Percentiles rank a stretch among this genome's conserved stretches.
Evolutionary conservation across 2,113 vertebrate species (phyloP).

Genomic region (Pseudorhombus dupliciocellatus): DNA sequence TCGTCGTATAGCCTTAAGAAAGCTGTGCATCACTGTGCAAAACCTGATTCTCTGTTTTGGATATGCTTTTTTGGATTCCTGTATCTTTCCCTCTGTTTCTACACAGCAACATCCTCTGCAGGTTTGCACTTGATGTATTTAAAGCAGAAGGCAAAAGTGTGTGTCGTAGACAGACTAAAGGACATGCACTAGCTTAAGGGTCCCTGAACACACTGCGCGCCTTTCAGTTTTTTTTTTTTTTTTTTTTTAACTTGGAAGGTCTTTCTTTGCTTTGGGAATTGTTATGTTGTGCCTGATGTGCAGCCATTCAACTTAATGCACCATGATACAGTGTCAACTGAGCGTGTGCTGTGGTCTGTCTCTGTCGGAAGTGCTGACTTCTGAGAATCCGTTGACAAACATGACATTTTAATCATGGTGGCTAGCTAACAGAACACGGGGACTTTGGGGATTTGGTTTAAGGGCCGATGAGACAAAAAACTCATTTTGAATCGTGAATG

Average conservation of each 20-base stretch:
- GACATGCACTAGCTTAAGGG: neutral
- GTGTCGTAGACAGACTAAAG: neutral
- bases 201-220: slow-evolving; percentile 32
- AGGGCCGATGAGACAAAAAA: slow-evolving; percentile 26
- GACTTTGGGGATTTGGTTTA: slow-evolving; percentile 21
- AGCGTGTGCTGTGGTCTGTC: slow-evolving; percentile 18
- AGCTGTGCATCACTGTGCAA: neutral
- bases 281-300: slow-evolving; percentile 29
- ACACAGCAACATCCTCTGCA: neutral
- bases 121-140: neutral
- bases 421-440: slow-evolving; percentile 3
- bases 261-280: slow-evolving; percentile 20
- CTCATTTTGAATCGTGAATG: slow-evolving; percentile 9
- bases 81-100: neutral
- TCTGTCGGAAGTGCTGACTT: slow-evolving; percentile 27
- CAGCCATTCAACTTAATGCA: slow-evolving; percentile 45
- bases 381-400: slow-evolving; percentile 46
- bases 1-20: neutral
- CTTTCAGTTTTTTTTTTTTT: slow-evolving; percentile 33
- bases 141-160: neutral
- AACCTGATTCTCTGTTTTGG: neutral
- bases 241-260: slow-evolving; percentile 20
- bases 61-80: neutral
- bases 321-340: slow-evolving; percentile 43
- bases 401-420: slow-evolving; percentile 19